Percentiles rank a stretch among this genome's conserved stretches.
These are phyloP conservation scores for Takifugu ocellatus DNA, from an alignment of 2,797 vertebrate genomes.

Conservation along the genomic window DNA sequence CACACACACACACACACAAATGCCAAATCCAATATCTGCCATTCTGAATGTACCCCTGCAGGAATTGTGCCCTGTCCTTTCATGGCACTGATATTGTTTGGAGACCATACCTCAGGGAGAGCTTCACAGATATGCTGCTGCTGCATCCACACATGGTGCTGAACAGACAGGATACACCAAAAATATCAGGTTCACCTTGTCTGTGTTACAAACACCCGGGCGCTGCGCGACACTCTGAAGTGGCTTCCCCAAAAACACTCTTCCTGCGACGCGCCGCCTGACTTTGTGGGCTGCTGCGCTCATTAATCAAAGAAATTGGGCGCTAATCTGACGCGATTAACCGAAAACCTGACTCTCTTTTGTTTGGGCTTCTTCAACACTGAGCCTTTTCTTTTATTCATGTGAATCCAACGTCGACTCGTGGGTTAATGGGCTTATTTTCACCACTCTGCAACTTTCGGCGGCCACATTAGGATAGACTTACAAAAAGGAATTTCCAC, in stretches of 20 bases:
- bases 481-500: background rate
- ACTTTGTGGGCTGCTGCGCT: slow-evolving; percentile 32
- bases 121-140: slow-evolving; percentile 27
- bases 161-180: slow-evolving; percentile 9
- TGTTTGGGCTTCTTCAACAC: slow-evolving; percentile 3
- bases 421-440: slow-evolving; percentile 23
- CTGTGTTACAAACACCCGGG: slow-evolving; percentile 28
- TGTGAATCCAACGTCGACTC: slow-evolving; percentile 35
- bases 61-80: slow-evolving; percentile 30
- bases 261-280: slow-evolving; percentile 18
- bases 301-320: slow-evolving; percentile 40
- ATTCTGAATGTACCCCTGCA: slow-evolving; percentile 28
- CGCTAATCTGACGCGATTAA: slow-evolving; percentile 26
- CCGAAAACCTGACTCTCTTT: slow-evolving; percentile 30
- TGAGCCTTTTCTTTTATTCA: slow-evolving; percentile 4
- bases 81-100: slow-evolving; percentile 38
- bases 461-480: background rate
- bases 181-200: slow-evolving; percentile 8
- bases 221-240: slow-evolving; percentile 4
- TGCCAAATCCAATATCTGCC: slow-evolving; percentile 28
- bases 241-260: slow-evolving; percentile 18
- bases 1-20: slow-evolving; percentile 19
- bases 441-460: slow-evolving; percentile 22
- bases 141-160: slow-evolving; percentile 30
- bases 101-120: slow-evolving; percentile 36